Percentiles rank a stretch among this genome's conserved stretches.
Evolutionary conservation across 2,888 invertebrate genomes (phyloP).

Genomic region (Cartodere bifasciata): DNA sequence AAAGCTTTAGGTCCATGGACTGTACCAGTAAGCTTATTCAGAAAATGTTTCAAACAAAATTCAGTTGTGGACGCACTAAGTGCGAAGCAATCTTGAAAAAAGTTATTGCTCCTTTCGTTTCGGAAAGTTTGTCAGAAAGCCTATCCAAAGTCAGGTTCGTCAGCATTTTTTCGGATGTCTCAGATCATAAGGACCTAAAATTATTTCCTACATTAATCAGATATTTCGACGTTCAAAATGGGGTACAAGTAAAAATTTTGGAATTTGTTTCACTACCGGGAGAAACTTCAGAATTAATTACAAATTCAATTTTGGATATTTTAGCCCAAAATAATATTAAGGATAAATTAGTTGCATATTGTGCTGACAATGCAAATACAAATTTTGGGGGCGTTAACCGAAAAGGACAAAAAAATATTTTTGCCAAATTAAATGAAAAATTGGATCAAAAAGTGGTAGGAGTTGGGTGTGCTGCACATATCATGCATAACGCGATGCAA

Average conservation of each 20-base stretch:
- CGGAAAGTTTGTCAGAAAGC: constrained; percentile 13
- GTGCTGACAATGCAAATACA: constrained; percentile 14
- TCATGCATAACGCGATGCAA: constrained; percentile 24
- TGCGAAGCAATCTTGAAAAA: constrained; percentile 10
- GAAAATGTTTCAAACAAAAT: constrained; percentile 5
- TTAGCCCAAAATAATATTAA: constrained; percentile 9
- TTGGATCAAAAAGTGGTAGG: constrained; percentile 16
- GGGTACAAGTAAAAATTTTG: constrained; percentile 15
- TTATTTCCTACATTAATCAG: constrained; percentile 21
- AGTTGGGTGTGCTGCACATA: constrained; percentile 25
- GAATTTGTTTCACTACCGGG: constrained; percentile 8
- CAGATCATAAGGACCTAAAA: constrained; percentile 19
- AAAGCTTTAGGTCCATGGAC: constrained; percentile 9
- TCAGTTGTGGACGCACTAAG: constrained; percentile 10
- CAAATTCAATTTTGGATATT: neutral
- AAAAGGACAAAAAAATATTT: constrained; percentile 13
- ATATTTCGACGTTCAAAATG: constrained; percentile 18
- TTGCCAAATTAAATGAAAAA: constrained; percentile 11
- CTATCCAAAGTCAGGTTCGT: constrained; percentile 16
- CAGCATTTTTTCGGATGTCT: constrained; percentile 18
- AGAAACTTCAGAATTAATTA: constrained; percentile 11
- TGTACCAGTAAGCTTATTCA: constrained; percentile 9
- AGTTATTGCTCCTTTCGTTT: constrained; percentile 9
- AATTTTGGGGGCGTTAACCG: constrained; percentile 14
- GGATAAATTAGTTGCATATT: constrained; percentile 12